Evolutionary conservation across 2,888 invertebrate species (phyloP), one percentile per base, ranked within the genome.

Genomic region (Cremastobaeus sp.): DNA sequence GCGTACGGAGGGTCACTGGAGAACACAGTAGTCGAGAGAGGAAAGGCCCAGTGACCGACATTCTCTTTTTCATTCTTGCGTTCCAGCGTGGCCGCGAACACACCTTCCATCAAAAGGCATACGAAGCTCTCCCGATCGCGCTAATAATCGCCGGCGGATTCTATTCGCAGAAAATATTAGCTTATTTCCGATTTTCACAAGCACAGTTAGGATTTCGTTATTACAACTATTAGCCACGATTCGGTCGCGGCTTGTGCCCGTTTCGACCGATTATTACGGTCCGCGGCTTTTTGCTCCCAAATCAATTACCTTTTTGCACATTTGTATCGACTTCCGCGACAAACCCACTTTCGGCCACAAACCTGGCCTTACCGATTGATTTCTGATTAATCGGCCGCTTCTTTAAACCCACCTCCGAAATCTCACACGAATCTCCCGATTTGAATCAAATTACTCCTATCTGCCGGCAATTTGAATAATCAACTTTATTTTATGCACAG

Each of bases 11-110:
- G 50, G 71, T 21, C 15, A 45, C 48, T 62, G 69, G 65, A 72
- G 78, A 72, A 47, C 59, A 65, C 20, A 54, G 71, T 72, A 70
- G 70, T 37, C 47, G 74, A 70, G 74, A 72, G 72, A 77, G 74
- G 76, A 78, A 78, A 81, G 84, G 79, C 83, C 83, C 79, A 82
- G 80, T 84, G 84, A 84, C 84, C 84, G 83, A 83, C 79, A 84
- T 84, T 83, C 82, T 77, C 78, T 75, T 76, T 76, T 77, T 78
- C 78, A 79, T 79, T 78, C 81, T 82, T 81, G 77, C 78, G 79
- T 78, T 78, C 72, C 77, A 79, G 70, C 70, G 76, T 76, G 74
- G 68, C 76, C 77, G 78, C 76, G 77, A 78, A 57, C 68, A 52
- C 68, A 52, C 52, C 79, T 78, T 77, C 66, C 76, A 72, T 66